Evolutionary conservation across 2,888 invertebrate species (phyloP), one percentile per base, ranked within the genome.

Genomic region (Cataglyphis albicans): DNA sequence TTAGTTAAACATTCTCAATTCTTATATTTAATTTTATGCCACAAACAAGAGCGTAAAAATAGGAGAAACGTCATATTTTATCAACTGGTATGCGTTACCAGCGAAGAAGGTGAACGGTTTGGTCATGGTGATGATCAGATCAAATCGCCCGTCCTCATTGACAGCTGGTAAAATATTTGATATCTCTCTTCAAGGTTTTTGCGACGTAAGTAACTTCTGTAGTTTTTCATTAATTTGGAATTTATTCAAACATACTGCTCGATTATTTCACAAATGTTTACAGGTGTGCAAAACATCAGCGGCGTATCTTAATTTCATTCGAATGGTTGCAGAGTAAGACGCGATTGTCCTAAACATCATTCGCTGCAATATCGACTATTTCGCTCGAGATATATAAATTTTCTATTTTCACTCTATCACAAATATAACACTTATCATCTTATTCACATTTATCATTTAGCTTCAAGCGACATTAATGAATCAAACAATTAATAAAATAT

Each of bases 101-200:
- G 90, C 89, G 12, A 84, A 88, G 18, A 57, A 90, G 0, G 87
- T 85, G 7, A 72, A 87, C 10, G 86, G 90, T 83, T 76, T 93
- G 3, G 86, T 90, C 67, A 90, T 91, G 57, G 86, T 93, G 12
- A 89, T 93, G 82, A 84, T 90, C 25, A 88, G 91, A 87, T 89
- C 92, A 6, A 91, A 90, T 81, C 91, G 90, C 80, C 93, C 93
- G 3, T 89, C 91, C 5, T 90, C 87, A 65, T 84, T 93, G 35
- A 92, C 93, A 21, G 93, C 93, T 9, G 93, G 92, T 38, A 93
- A 93, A 89, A 89, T 93, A 55, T 91, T 92, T 76, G 92, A 93
- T 74, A 76, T 93, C 3, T 93, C 93, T 0, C 86, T 93, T 4
- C 90, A 90, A 86, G 91, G 92, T 82, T 93, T 93, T 74, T 91